phyloP scores from a whole-genome alignment of 1,140 invertebrate genomes.

The Bombus picipes region DNA sequence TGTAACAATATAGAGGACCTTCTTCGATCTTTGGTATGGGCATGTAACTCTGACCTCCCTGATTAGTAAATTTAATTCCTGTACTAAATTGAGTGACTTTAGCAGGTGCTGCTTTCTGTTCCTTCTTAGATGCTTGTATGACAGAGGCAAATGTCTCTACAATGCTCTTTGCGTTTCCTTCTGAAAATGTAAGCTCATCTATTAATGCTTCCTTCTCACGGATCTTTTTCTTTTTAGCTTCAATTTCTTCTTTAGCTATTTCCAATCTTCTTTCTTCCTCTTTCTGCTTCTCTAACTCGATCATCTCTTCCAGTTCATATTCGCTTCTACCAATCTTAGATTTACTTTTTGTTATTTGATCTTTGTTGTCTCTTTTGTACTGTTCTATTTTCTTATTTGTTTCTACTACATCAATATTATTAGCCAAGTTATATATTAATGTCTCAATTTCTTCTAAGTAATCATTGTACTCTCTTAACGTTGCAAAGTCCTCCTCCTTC shows the following conservation, averaged over 20 bases:
- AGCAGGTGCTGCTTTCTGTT: constrained; percentile 82
- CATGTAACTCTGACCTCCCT: constrained; percentile 83
- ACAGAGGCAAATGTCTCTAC: constrained; percentile 91
- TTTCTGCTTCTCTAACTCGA: constrained; percentile 92
- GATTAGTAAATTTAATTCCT: constrained; percentile 89
- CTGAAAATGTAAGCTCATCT: constrained; percentile 96
- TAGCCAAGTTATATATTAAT: constrained; percentile 95
- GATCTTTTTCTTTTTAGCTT: constrained; percentile 92
- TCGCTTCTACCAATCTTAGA: constrained; percentile 88
- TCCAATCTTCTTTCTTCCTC: constrained; percentile 87
- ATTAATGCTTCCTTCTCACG: constrained; percentile 94
- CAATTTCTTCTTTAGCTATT: constrained; percentile 86
- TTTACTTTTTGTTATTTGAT: constrained; percentile 94
- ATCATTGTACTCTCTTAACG: constrained; percentile 93
- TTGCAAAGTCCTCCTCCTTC: constrained; percentile 93
- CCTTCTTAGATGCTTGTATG: constrained; percentile 86
- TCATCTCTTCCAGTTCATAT: constrained; percentile 92
- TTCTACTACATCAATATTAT: constrained; percentile 94
- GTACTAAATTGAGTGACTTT: constrained; percentile 90
- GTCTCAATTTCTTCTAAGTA: constrained; percentile 96
- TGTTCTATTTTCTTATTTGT: constrained; percentile 96
- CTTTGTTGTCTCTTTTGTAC: constrained; percentile 97
- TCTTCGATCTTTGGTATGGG: constrained; percentile 89
- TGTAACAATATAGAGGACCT: constrained; percentile 89
- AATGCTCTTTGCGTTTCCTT: constrained; percentile 93